Base-by-base conservation (phyloP, 2,888 invertebrate genomes). In the Cordilura impudica region DNA sequence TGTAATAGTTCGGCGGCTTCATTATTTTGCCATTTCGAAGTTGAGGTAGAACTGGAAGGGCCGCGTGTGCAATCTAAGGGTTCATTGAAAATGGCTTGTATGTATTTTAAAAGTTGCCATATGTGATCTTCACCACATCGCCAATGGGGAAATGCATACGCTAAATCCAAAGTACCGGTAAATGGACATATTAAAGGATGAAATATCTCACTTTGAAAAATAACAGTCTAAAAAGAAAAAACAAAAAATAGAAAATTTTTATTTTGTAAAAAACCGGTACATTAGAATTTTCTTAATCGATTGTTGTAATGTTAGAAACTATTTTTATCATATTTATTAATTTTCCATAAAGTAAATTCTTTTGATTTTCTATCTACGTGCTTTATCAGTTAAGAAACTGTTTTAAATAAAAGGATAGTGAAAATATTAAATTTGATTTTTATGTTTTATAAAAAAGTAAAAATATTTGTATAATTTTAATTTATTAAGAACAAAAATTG, bases 51-150 rank as follows among this genome's bases (percentile, higher is more conserved):
- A 1, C 83, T 77, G 54, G 84, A 81, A 14, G 43, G 58, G 16
- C 49, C 16, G 12, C 83, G 84, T 12, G 83, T 39, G 31, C 84
- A 83, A 2, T 88, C 87, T 29, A 83, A 93, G n/a, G 97, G 92
- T 90, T 97, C 95, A 81, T 94, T 92, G 90, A 98, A 96, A 85
- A 95, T 93, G 89, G 94, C 93, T 81, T 95, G 93, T 71, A 96
- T 92, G 89, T 95, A 97, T 89, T 96, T 95, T 35, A 98, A 90
- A 83, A 98, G 92, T 90, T 98, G 97, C 96, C 97, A 98, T 51
- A 98, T 91, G 86, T 96, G 96, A 88, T 96, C 94, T 67, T 93
- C 93, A 81, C 93, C 94, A 86, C 93, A 93, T 87, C 94, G 94
- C 98, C 98, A 98, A 81, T 94, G 93, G 10, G 95, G 93, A 89